Evolutionary conservation across 2,797 vertebrate species (phyloP), one percentile per base, ranked within the genome.

Genomic region (Okamejei kenojei): DNA sequence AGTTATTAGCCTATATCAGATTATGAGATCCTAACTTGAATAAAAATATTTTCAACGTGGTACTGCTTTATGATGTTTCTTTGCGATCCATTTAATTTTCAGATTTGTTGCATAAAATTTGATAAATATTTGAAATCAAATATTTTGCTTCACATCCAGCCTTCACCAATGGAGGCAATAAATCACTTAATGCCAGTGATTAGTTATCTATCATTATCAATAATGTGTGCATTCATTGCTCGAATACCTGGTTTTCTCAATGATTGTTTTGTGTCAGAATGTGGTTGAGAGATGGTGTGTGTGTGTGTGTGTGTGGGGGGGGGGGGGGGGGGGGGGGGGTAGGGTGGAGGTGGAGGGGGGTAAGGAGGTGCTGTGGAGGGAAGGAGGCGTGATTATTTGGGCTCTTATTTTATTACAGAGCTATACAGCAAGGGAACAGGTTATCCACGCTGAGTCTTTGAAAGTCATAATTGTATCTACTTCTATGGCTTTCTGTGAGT

Each of bases 11-110:
- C 94, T 94, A n/a, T 96, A 95, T 95, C 95, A 95, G 94, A 95
- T 94, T 96, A 95, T 96, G 95, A 97, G 97, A 96, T 95, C 38
- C 76, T 95, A 93, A 96, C 95, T 96, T 96, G 95, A 97, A 97
- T 96, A 97, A 97, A 90, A 97, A 94, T 94, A 94, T 96, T 96
- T 96, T 92, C 90, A 92, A 92, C 90, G 23, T 76, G 26, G 76
- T 92, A n/a, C 1, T 92, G 90, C 71, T 92, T 92, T n/a, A 26
- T 76, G 35, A 45, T 38, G 29, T 76, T n/a, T 29, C 26, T 54
- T 32, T 21, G 58, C 32, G 29, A 29, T 63, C n/a, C 32, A 32
- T 35, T 68, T 88, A 61, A 88, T 19, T 32, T 35, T 68, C 6
- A 68, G 19, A 88, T 88, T 1, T 88, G 35, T 35, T 32, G 13